Evolutionary conservation across 1,140 invertebrate species (phyloP).

Genomic region (Augochlora pura): DNA sequence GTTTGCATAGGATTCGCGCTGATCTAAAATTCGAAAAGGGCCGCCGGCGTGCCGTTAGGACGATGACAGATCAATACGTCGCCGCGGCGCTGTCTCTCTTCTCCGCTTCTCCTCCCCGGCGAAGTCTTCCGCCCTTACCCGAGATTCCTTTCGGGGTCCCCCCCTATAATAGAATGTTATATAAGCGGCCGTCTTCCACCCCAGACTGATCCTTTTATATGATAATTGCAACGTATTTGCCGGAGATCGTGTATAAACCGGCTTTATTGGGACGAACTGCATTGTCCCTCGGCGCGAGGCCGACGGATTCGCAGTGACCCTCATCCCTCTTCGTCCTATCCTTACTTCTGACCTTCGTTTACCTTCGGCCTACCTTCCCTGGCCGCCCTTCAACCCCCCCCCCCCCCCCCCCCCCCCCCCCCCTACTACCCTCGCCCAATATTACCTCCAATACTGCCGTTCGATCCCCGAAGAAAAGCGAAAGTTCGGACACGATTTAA

Average conservation of each 20-base stretch:
- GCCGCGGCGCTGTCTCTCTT: constrained; percentile 26
- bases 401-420: too few relatives aligned
- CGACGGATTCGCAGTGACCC: constrained; percentile 50
- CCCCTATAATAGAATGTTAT: constrained; percentile 56
- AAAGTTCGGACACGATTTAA: too few relatives aligned
- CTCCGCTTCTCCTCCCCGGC: constrained; percentile 7
- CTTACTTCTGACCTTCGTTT: too few relatives aligned
- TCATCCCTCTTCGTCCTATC: constrained; percentile 14
- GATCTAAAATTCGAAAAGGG: constrained; percentile 66
- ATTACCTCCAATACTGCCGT: too few relatives aligned
- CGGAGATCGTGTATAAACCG: constrained; percentile 66
- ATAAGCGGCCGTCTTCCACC: constrained; percentile 56
- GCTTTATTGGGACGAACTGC: constrained; percentile 63
- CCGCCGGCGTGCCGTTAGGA: constrained; percentile 8
- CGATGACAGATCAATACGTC: constrained; percentile 65
- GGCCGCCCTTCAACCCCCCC: too few relatives aligned
- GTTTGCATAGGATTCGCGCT: constrained; percentile 63
- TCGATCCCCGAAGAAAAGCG: too few relatives aligned
- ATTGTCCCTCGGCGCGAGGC: constrained; percentile 53
- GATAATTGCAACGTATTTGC: constrained; percentile 75
- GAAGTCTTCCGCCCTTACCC: constrained; percentile 35
- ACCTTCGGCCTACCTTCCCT: too few relatives aligned
- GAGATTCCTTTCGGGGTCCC: constrained; percentile 54
- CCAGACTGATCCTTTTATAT: constrained; percentile 73
- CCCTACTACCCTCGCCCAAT: too few relatives aligned